Conservation (phyloP, 1,140 invertebrate species). For the Tribolium castaneum region DNA sequence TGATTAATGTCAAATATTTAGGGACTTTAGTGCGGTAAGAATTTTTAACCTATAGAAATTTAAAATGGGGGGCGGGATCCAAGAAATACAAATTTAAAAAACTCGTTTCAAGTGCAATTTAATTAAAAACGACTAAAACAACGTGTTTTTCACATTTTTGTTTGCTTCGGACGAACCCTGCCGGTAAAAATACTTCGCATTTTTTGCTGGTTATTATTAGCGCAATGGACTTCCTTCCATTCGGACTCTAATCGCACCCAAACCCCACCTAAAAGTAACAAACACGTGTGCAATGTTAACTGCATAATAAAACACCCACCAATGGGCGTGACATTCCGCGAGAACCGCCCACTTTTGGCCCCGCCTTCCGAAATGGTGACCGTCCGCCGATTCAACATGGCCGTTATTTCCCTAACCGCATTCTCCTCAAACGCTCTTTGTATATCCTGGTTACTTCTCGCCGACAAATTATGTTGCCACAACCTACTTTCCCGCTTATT, state of each 20-base stretch:
- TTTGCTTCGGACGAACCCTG: background rate
- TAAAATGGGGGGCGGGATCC: too few relatives aligned
- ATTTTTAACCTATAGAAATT: too few relatives aligned
- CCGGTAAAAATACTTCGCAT: background rate
- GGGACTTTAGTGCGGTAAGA: too few relatives aligned
- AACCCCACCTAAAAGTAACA: constrained; percentile 69
- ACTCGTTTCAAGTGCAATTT: too few relatives aligned
- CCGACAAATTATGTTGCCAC: constrained; percentile 79
- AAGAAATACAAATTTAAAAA: too few relatives aligned
- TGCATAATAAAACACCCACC: constrained; percentile 69
- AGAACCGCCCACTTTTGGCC: constrained; percentile 51
- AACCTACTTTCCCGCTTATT: constrained; percentile 64
- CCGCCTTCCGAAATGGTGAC: constrained; percentile 50
- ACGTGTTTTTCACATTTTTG: background rate
- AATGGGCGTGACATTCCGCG: constrained; percentile 53
- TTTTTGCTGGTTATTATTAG: background rate
- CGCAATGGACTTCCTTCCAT: constrained; percentile 71
- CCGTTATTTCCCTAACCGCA: constrained; percentile 74
- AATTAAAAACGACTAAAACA: too few relatives aligned
- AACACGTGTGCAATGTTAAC: too few relatives aligned
- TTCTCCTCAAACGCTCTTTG: constrained; percentile 85
- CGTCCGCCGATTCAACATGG: constrained; percentile 69
- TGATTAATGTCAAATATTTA: too few relatives aligned
- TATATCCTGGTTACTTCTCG: constrained; percentile 86
- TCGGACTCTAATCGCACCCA: constrained; percentile 78